These are phyloP conservation scores for Gandaritis pyraliata DNA, from an alignment of 2,888 invertebrate species.

Conservation along the genomic window DNA sequence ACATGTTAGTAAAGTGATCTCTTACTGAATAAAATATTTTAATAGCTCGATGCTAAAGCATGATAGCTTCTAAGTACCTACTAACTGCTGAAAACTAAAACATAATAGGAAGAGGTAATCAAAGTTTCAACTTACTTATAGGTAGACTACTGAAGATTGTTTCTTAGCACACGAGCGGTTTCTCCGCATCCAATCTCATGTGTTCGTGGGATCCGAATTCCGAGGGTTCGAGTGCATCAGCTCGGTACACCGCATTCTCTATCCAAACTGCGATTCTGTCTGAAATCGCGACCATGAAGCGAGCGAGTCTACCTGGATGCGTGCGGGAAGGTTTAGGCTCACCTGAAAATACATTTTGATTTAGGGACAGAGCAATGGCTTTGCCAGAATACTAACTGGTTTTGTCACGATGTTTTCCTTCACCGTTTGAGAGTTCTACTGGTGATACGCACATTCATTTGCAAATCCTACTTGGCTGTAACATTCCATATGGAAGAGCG, in stretches of 20 bases:
- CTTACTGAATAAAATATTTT: too few species aligned
- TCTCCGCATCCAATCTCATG: slow-evolving; percentile 69
- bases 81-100: too few species aligned
- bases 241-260: slow-evolving; percentile 76
- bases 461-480: too few species aligned
- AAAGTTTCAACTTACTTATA: not conserved
- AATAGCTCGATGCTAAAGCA: too few species aligned
- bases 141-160: not conserved
- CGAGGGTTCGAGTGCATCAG: slow-evolving; percentile 65
- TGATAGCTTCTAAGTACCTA: too few species aligned
- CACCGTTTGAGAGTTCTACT: too few species aligned
- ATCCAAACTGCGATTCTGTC: slow-evolving; percentile 82
- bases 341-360: slow-evolving; percentile 49
- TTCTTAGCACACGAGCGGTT: slow-evolving; percentile 54
- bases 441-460: too few species aligned
- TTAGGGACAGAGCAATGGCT: too few species aligned
- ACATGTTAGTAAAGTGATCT: too few species aligned
- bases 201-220: slow-evolving; percentile 62
- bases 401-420: too few species aligned
- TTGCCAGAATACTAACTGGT: too few species aligned
- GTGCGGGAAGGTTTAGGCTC: slow-evolving; percentile 76
- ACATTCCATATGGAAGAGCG: too few species aligned
- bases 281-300: slow-evolving; percentile 82
- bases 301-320: slow-evolving; percentile 72
- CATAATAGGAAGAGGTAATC: not conserved